Evolutionary conservation across 1,140 invertebrate genomes (phyloP).

Genomic region (Chelonus insularis): DNA sequence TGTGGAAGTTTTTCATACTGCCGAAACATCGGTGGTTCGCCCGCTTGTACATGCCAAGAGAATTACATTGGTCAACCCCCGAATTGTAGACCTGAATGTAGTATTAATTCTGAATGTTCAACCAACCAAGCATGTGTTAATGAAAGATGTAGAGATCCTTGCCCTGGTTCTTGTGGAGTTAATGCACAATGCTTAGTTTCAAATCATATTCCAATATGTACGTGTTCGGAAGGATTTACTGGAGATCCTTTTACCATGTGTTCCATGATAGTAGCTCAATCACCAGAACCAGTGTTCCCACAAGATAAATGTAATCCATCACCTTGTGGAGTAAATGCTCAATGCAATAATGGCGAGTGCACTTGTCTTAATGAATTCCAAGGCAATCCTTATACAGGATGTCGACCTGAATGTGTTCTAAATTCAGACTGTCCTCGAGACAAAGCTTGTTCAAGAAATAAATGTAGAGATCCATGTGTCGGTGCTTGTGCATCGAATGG

Average conservation of each 20-base stretch:
- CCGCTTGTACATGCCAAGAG: conserved; percentile 49
- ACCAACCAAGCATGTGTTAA: conserved; percentile 59
- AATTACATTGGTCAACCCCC: conserved; percentile 57
- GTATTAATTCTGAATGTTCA: conserved; percentile 58
- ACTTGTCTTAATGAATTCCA: conserved; percentile 58
- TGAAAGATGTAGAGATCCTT: conserved; percentile 63
- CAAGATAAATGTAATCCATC: conserved; percentile 66
- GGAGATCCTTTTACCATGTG: conserved; percentile 63
- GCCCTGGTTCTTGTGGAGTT: conserved; percentile 63
- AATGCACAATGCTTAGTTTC: conserved; percentile 60
- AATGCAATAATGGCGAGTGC: conserved; percentile 43
- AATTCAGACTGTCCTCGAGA: conserved; percentile 62
- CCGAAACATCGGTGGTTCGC: conserved; percentile 40
- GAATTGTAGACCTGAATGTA: conserved; percentile 60
- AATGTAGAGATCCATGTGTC: conserved; percentile 61
- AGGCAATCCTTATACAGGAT: conserved; percentile 55
- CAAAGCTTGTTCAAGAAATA: conserved; percentile 63
- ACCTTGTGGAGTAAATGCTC: conserved; percentile 69
- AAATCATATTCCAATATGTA: conserved; percentile 64
- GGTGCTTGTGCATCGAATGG: conserved; percentile 64
- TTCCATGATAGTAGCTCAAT: conserved; percentile 37
- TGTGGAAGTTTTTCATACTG: conserved; percentile 61
- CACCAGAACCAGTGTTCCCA: conserved; percentile 38
- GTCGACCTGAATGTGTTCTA: conserved; percentile 59
- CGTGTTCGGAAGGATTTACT: conserved; percentile 61